Evolutionary conservation across 2,113 vertebrate species (phyloP).

Genomic region (Atrichornis clamosus): DNA sequence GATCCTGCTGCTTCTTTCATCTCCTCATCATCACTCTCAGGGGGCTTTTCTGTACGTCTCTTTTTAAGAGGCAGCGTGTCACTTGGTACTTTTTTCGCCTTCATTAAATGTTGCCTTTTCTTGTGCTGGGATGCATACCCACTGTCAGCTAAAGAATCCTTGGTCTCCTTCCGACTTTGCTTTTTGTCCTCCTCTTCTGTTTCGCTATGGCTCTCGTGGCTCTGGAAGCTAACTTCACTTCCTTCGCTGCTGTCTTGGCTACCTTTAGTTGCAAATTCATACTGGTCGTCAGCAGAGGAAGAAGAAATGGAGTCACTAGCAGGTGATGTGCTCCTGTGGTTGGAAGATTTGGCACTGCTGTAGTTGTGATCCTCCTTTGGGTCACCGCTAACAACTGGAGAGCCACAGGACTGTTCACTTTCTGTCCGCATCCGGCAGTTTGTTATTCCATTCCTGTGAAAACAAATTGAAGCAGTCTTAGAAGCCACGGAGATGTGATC

Average conservation of each 20-base stretch:
- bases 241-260: conserved; percentile 77
- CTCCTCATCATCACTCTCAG: conserved; percentile 97
- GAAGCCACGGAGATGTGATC: not conserved
- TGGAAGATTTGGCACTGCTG: conserved; percentile 89
- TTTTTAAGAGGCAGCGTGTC: conserved; percentile 98
- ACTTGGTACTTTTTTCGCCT: conserved; percentile 85
- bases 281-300: conserved; percentile 79
- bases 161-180: conserved; percentile 83
- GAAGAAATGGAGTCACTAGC: conserved; percentile 77
- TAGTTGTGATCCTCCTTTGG: conserved; percentile 96
- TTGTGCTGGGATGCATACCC: conserved; percentile 86
- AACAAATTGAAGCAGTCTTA: not conserved
- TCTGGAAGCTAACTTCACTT: conserved; percentile 79
- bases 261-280: conserved; percentile 76
- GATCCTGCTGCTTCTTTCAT: conserved; percentile 99
- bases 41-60: conserved; percentile 91
- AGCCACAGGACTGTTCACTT: conserved; percentile 84
- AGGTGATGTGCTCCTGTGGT: conserved; percentile 77
- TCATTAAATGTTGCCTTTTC: conserved; percentile 90
- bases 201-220: conserved; percentile 81
- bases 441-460: conserved; percentile 78
- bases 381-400: conserved; percentile 87
- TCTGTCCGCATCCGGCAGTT: conserved; percentile 86
- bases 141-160: conserved; percentile 87
- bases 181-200: conserved; percentile 86